These are phyloP conservation scores for Bombus sibiricus DNA, from an alignment of 1,140 invertebrate genomes.

Conservation along the genomic window DNA sequence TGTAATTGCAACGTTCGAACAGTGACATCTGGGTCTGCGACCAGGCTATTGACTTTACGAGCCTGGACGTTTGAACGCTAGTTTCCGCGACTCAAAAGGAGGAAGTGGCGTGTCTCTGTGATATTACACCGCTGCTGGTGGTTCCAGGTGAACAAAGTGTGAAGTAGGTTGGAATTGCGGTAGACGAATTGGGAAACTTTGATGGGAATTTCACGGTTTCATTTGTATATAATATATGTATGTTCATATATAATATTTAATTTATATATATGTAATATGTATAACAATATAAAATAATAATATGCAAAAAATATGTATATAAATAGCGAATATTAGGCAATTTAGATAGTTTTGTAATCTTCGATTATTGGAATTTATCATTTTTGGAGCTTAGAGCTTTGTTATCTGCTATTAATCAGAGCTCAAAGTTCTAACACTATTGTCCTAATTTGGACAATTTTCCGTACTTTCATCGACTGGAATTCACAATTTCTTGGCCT, in stretches of 20 bases:
- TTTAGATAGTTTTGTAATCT: neutral
- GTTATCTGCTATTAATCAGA: too few relatives aligned
- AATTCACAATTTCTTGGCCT: too few relatives aligned
- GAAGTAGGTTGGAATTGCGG: neutral
- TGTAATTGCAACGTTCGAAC: slow-evolving; percentile 23
- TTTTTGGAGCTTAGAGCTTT: too few relatives aligned
- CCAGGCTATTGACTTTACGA: slow-evolving; percentile 28
- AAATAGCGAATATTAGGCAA: neutral
- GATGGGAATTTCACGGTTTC: too few relatives aligned
- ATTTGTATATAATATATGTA: too few relatives aligned
- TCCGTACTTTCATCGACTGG: too few relatives aligned
- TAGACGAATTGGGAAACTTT: neutral
- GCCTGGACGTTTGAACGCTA: slow-evolving; percentile 18
- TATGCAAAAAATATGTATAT: too few relatives aligned
- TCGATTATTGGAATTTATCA: neutral
- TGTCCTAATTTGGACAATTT: too few relatives aligned
- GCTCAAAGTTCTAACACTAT: neutral
- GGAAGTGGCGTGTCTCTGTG: slow-evolving; percentile 1
- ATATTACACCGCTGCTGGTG: neutral
- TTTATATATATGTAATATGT: too few relatives aligned
- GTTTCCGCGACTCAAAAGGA: neutral
- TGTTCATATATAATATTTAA: too few relatives aligned
- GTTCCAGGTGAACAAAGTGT: neutral
- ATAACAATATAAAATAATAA: too few relatives aligned
- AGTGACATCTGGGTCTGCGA: slow-evolving; percentile 17